These are phyloP conservation scores for Hemicrepidius hirtus DNA, from an alignment of 2,888 invertebrate species.

Conservation along the genomic window DNA sequence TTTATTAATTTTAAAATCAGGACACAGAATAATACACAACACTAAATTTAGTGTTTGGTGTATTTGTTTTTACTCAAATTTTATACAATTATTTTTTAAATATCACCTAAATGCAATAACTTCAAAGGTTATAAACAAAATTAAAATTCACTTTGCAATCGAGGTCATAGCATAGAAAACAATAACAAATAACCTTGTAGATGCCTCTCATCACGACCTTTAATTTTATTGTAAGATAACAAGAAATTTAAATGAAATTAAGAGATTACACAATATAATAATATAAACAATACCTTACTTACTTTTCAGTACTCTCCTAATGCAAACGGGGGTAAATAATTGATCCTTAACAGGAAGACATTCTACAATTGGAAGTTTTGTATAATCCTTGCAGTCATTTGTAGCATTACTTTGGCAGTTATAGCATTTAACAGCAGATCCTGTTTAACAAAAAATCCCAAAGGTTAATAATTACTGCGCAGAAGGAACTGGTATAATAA, in stretches of 20 bases:
- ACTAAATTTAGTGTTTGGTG: too few relatives aligned
- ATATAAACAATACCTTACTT: slow-evolving; percentile 5
- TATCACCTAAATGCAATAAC: too few relatives aligned
- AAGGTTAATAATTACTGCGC: slow-evolving; percentile 4
- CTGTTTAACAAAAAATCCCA: slow-evolving; percentile 3
- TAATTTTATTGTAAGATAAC: neutral
- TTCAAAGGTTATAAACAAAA: neutral
- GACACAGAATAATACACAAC: too few relatives aligned
- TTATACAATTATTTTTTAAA: too few relatives aligned
- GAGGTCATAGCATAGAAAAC: neutral
- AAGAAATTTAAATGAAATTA: neutral
- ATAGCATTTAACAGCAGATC: slow-evolving; percentile 42
- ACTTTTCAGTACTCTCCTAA: slow-evolving; percentile 41
- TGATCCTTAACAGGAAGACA: slow-evolving; percentile 25
- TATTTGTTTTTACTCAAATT: too few relatives aligned
- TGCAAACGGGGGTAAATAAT: slow-evolving; percentile 38
- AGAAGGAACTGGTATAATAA: neutral
- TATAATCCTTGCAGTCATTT: slow-evolving; percentile 36
- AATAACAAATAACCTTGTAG: slow-evolving; percentile 6
- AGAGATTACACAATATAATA: neutral
- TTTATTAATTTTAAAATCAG: too few relatives aligned
- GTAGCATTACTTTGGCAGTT: slow-evolving; percentile 35
- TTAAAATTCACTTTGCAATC: neutral
- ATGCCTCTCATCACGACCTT: neutral
- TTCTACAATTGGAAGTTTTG: slow-evolving; percentile 23